A percentile compares a stretch with the other conserved stretches of the same genome.
These are phyloP conservation scores for Caenorhabditis afra DNA, from an alignment of 2,888 invertebrate species.

Conservation along the genomic window DNA sequence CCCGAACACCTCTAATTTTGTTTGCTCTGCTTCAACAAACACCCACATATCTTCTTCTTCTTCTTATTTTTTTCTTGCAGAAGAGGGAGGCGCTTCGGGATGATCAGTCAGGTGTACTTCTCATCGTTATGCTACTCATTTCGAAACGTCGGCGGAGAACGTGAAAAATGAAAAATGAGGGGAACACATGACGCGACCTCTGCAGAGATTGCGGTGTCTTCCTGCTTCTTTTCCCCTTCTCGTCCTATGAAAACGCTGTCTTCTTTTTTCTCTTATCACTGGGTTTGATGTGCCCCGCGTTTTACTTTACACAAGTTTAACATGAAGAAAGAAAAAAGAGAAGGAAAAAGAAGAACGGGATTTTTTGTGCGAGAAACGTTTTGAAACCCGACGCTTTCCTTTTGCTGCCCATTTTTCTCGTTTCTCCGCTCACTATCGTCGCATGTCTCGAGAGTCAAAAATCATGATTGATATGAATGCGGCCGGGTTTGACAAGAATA, in stretches of 20 bases:
- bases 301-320: slow-evolving; percentile 47
- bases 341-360: slow-evolving; percentile 36
- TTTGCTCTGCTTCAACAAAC: slow-evolving; percentile 33
- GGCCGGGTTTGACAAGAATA: slow-evolving; percentile 25
- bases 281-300: slow-evolving; percentile 42
- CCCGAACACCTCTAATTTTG: slow-evolving; percentile 47
- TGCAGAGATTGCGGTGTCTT: slow-evolving; percentile 44
- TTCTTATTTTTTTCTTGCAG: slow-evolving; percentile 2
- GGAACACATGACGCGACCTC: slow-evolving; percentile 47
- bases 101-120: slow-evolving; percentile 17
- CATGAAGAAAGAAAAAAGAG: slow-evolving; percentile 17
- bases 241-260: slow-evolving; percentile 25
- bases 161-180: slow-evolving; percentile 32
- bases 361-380: slow-evolving; percentile 45
- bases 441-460: slow-evolving; percentile 33
- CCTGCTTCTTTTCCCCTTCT: slow-evolving; percentile 10
- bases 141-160: slow-evolving; percentile 27
- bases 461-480: slow-evolving; percentile 39
- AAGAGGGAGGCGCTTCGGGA: neutral
- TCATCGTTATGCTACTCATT: slow-evolving; percentile 3
- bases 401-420: slow-evolving; percentile 1
- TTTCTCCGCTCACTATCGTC: slow-evolving; percentile 13
- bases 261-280: slow-evolving; percentile 53
- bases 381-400: slow-evolving; percentile 48
- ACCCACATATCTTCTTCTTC: slow-evolving; percentile 18